Percentiles rank a stretch among this genome's conserved stretches.
Evolutionary conservation across 2,113 vertebrate genomes (phyloP).

Genomic region (Myrmecobius fasciatus): DNA sequence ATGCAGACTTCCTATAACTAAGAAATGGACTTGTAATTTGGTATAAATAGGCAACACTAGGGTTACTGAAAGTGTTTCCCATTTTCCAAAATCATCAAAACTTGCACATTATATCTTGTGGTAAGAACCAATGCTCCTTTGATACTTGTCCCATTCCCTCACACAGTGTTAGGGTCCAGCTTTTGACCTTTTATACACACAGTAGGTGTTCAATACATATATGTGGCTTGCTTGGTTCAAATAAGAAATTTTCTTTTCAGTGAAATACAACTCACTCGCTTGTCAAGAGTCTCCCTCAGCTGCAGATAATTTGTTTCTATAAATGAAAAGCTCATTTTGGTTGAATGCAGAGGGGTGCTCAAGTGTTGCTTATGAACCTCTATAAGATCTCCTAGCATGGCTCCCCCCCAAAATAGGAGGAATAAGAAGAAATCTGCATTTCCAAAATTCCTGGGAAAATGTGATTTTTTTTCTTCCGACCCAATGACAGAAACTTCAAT

Average conservation of each 20-base stretch:
- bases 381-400: not conserved
- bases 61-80: not conserved
- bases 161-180: not conserved
- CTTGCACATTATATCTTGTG: not conserved
- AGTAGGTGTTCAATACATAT: not conserved
- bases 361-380: not conserved
- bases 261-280: not conserved
- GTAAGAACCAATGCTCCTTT: not conserved
- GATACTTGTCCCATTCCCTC: not conserved
- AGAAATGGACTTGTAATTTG: not conserved
- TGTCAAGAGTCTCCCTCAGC: not conserved
- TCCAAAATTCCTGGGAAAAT: conserved; percentile 21
- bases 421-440: conserved; percentile 46
- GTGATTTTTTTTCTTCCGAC: not conserved
- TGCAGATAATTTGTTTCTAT: conserved; percentile 11
- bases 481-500: conserved; percentile 20
- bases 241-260: not conserved
- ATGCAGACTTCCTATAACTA: not conserved
- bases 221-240: not conserved
- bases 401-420: conserved; percentile 28
- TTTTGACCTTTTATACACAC: not conserved
- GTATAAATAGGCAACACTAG: not conserved
- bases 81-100: not conserved
- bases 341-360: not conserved
- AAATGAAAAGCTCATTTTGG: not conserved